Evolutionary conservation across 2,113 vertebrate genomes (phyloP).

Genomic region (Barbus barbus): DNA sequence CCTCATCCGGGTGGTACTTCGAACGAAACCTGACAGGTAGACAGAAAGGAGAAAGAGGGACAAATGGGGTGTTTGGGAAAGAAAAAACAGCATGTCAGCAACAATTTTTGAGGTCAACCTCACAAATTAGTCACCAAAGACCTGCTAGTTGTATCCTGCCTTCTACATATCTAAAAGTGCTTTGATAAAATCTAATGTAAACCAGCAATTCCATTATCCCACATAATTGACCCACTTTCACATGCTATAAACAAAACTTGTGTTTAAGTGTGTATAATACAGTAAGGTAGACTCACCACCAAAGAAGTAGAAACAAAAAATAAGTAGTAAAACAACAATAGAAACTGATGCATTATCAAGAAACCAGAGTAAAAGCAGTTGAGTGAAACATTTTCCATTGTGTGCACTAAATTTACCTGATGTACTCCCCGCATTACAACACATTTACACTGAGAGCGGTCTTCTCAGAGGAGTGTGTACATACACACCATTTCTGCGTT

Average conservation of each 20-base stretch:
- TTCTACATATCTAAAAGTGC: too few relatives aligned
- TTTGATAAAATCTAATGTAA: too few relatives aligned
- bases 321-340: constrained; percentile 44
- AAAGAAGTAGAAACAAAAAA: neutral
- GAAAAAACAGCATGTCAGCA: too few relatives aligned
- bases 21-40: too few relatives aligned
- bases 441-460: constrained; percentile 76
- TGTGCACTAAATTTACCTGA: constrained; percentile 82
- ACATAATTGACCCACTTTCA: neutral
- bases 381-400: constrained; percentile 66
- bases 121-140: too few relatives aligned
- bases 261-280: constrained; percentile 3
- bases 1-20: too few relatives aligned
- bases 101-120: too few relatives aligned
- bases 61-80: too few relatives aligned
- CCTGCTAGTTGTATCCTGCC: too few relatives aligned
- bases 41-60: too few relatives aligned
- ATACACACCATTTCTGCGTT: constrained; percentile 67
- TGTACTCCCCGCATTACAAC: constrained; percentile 78
- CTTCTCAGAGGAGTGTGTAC: constrained; percentile 76
- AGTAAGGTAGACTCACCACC: constrained; percentile 8
- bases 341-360: constrained; percentile 55
- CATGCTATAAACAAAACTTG: neutral
- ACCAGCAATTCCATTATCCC: too few relatives aligned
- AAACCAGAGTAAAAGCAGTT: constrained; percentile 55